A percentile compares a stretch with the other conserved stretches of the same genome.
phyloP scores from a whole-genome alignment of 2,888 invertebrate genomes.

The Chrysotoxum bicinctum region DNA sequence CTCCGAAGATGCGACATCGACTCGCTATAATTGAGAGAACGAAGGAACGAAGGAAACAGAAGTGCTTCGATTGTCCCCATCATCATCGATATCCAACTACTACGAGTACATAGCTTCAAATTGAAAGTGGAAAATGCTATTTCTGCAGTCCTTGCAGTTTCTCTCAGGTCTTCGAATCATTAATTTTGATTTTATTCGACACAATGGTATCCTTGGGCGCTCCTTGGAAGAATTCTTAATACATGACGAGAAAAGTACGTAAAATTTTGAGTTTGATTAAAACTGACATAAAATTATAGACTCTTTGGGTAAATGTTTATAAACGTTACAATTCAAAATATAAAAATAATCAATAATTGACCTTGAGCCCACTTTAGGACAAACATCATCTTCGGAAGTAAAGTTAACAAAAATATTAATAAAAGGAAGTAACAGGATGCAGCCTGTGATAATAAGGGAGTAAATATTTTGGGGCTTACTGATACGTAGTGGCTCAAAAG shows the following conservation, averaged over 20 bases:
- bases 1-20: slow-evolving; percentile 31
- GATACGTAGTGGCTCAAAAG: no score
- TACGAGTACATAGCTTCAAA: background rate
- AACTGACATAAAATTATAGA: no score
- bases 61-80: slow-evolving; percentile 49
- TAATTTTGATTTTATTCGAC: slow-evolving; percentile 60
- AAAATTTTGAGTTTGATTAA: no score
- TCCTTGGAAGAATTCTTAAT: background rate
- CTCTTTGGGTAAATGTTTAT: no score
- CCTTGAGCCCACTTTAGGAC: no score
- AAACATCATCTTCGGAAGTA: no score
- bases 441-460: no score
- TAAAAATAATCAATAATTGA: no score
- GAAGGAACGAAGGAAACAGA: slow-evolving; percentile 29
- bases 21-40: slow-evolving; percentile 34
- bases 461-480: no score
- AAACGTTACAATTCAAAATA: no score
- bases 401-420: no score
- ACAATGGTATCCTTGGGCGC: slow-evolving; percentile 21
- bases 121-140: slow-evolving; percentile 18
- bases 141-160: slow-evolving; percentile 21
- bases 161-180: slow-evolving; percentile 44
- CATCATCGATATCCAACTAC: background rate
- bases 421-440: no score
- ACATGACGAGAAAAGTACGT: background rate